A percentile compares a stretch with the other conserved stretches of the same genome.
These are phyloP conservation scores for Drosophila sturtevanti DNA, from an alignment of 1,140 invertebrate species.

Conservation along the genomic window DNA sequence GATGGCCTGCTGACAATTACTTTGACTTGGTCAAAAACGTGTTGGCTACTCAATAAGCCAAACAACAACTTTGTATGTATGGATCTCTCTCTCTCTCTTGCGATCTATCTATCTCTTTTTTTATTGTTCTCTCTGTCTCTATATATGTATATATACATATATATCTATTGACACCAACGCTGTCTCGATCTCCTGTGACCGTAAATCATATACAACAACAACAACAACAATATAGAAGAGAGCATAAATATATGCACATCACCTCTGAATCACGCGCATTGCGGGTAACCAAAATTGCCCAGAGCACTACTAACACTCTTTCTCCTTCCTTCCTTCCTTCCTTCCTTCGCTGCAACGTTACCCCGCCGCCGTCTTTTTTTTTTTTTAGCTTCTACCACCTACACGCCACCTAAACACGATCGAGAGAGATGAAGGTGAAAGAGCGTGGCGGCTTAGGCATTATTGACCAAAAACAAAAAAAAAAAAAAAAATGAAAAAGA, in stretches of 20 bases:
- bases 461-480: not conserved
- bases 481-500: too few relatives aligned
- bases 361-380: too few relatives aligned
- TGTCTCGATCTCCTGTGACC: not conserved
- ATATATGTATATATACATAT: not conserved
- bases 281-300: slow-evolving; percentile 42
- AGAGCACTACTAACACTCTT: slow-evolving; percentile 30
- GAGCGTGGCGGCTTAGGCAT: not conserved
- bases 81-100: not conserved
- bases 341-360: too few relatives aligned
- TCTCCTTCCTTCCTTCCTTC: slow-evolving; percentile 12
- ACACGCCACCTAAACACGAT: slow-evolving; percentile 13
- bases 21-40: slow-evolving; percentile 13
- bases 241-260: slow-evolving; percentile 38
- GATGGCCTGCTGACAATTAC: slow-evolving; percentile 40
- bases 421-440: slow-evolving; percentile 10
- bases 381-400: not conserved
- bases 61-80: not conserved
- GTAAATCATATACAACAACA: slow-evolving; percentile 39
- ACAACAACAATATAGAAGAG: not conserved
- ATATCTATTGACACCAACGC: slow-evolving; percentile 33
- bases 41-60: slow-evolving; percentile 17
- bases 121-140: not conserved
- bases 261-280: slow-evolving; percentile 49
- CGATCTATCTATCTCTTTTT: not conserved